Evolutionary conservation across 2,113 vertebrate species (phyloP), one percentile per base, ranked within the genome.

Genomic region (Oxyruncus cristatus): DNA sequence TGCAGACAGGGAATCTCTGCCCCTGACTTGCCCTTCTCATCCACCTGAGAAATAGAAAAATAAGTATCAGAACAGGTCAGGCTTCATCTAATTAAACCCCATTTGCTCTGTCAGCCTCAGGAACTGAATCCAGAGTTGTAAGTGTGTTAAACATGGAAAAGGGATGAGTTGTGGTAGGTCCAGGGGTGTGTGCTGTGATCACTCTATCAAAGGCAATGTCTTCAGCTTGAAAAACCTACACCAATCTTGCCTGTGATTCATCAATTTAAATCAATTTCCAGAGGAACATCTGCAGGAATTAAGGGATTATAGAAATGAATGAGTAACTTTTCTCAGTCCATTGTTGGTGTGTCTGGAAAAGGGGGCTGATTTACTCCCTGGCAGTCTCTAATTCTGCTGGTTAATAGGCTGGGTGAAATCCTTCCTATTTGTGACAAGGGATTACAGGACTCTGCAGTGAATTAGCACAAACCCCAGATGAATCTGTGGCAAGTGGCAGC

Each of bases 241-340:
- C 92, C 79, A 7, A 12, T 83, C 35, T 35, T 85, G 53, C 52
- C 75, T 23, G 3, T 81, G 91, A 89, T 87, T 94, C 86, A 95
- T 89, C 2, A 11, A 79, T 95, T 80, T 77, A 80, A 94, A 96
- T 96, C 92, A 91, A 55, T 93, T 94, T 92, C 65, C 88, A 78
- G 28, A 56, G 83, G 61, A 94, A 47, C 88, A 70, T 90, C 88
- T 46, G 79, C 46, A 74, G 78, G 96, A 94, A 91, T 97, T 88
- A 95, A 68, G 85, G 95, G 92, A 95, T 96, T 94, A 86, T 86
- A 92, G 46, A 91, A 95, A 88, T 68, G 93, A 93, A 89, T 71
- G 85, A 92, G 70, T 86, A 87, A 92, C 93, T 93, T 96, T 87
- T 81, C 75, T 88, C 82, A 37, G 18, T 71, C 88, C 76, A 32